Evolutionary conservation across 1,140 invertebrate species (phyloP).

Genomic region (Bacillus rossius): DNA sequence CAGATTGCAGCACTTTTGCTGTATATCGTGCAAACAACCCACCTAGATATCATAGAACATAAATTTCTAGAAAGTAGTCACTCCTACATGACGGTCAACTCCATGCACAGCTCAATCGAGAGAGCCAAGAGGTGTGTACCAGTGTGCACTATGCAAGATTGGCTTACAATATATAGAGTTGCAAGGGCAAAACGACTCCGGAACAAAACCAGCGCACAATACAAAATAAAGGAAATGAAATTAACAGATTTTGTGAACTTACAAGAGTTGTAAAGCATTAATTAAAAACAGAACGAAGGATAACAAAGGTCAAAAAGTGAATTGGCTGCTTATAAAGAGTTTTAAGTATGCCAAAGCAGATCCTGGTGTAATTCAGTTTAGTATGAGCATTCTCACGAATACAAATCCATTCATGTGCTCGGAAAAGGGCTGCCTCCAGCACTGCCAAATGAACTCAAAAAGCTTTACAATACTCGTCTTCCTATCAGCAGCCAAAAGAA

Average conservation of each 20-base stretch:
- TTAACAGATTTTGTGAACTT: conserved; percentile 15
- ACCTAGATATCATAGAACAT: conserved; percentile 19
- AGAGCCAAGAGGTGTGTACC: conserved; percentile 4
- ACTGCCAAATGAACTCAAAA: not conserved
- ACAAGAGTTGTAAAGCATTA: conserved; percentile 2
- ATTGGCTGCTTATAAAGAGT: not conserved
- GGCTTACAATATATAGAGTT: conserved; percentile 7
- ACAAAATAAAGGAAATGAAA: conserved; percentile 13
- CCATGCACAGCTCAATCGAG: conserved; percentile 27
- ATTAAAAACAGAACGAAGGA: conserved; percentile 9
- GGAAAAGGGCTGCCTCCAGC: not conserved
- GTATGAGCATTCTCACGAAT: not conserved
- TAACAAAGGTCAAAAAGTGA: not conserved
- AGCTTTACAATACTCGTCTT: not conserved
- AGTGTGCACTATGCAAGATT: conserved; percentile 20
- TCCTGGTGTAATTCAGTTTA: not conserved
- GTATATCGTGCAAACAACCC: conserved; percentile 14
- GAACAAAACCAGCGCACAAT: conserved; percentile 12
- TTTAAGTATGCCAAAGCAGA: not conserved
- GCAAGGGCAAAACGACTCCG: conserved; percentile 16
- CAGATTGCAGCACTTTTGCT: conserved; percentile 18
- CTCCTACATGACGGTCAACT: conserved; percentile 24
- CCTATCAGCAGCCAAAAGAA: not conserved
- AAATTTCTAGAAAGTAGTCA: conserved; percentile 21
- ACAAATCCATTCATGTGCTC: not conserved